phyloP scores from a whole-genome alignment of 2,888 invertebrate species.

The Lasioglossum villosulum region DNA sequence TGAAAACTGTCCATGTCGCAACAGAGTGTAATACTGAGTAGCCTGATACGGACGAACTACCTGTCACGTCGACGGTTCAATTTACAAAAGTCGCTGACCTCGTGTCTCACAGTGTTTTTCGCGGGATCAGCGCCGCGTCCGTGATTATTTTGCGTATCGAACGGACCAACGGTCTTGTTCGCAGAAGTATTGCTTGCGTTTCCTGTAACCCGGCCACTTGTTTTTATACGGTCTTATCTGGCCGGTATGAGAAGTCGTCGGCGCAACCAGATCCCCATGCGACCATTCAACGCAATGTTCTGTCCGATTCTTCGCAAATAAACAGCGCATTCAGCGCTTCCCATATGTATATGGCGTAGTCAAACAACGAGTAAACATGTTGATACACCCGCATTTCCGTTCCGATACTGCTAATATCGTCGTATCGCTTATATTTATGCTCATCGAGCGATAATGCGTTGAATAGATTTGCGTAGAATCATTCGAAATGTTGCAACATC shows the following conservation, averaged over 20 bases:
- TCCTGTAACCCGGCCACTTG: slow-evolving; percentile 50
- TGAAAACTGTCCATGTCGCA: background rate
- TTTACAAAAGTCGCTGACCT: slow-evolving; percentile 58
- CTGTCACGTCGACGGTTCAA: slow-evolving; percentile 43
- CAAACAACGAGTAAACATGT: slow-evolving; percentile 18
- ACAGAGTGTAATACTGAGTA: background rate
- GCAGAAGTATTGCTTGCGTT: slow-evolving; percentile 42
- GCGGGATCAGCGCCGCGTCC: slow-evolving; percentile 35
- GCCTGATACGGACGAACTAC: slow-evolving; percentile 17
- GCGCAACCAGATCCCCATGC: slow-evolving; percentile 45
- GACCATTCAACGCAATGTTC: slow-evolving; percentile 38
- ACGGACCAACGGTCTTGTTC: slow-evolving; percentile 24
- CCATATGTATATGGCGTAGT: slow-evolving; percentile 24
- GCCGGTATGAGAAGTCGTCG: slow-evolving; percentile 24
- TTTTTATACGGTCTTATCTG: slow-evolving; percentile 50
- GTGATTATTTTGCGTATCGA: slow-evolving; percentile 51
- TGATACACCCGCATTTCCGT: slow-evolving; percentile 26
- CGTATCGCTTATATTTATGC: background rate
- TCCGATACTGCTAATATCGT: background rate
- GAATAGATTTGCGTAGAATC: background rate
- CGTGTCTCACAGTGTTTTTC: slow-evolving; percentile 39
- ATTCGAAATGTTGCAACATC: background rate
- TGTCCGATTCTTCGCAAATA: slow-evolving; percentile 47
- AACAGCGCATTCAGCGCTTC: slow-evolving; percentile 22
- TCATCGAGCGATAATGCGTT: background rate